A percentile compares a stretch with the other conserved stretches of the same genome.
phyloP scores from a whole-genome alignment of 2,888 invertebrate genomes.

The Pseudolycoriella hygida region DNA sequence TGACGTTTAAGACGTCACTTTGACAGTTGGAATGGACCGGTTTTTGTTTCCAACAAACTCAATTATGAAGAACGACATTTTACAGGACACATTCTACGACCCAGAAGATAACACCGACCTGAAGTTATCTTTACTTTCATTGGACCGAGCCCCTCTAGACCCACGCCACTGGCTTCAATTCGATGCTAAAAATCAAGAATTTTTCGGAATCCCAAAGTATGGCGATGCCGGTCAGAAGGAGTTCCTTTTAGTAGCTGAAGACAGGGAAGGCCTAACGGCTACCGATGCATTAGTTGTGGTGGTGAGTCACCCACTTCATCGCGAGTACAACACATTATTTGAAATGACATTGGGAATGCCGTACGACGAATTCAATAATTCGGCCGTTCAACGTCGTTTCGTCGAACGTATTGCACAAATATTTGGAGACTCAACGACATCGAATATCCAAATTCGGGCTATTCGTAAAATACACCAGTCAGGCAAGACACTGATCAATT shows the following conservation, averaged over 20 bases:
- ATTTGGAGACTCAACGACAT: constrained; percentile 57
- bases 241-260: constrained; percentile 63
- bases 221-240: constrained; percentile 55
- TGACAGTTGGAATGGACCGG: too few relatives aligned
- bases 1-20: too few relatives aligned
- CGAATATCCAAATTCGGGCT: constrained; percentile 54
- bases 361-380: constrained; percentile 48
- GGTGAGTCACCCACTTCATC: constrained; percentile 44
- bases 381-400: constrained; percentile 61
- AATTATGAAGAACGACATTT: constrained; percentile 8
- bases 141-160: constrained; percentile 48
- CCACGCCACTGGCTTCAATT: constrained; percentile 73
- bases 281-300: constrained; percentile 64
- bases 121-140: constrained; percentile 52
- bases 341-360: constrained; percentile 58
- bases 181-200: constrained; percentile 72
- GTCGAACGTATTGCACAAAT: constrained; percentile 61
- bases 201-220: constrained; percentile 66
- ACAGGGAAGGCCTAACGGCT: constrained; percentile 53
- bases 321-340: constrained; percentile 58
- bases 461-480: constrained; percentile 29
- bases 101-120: constrained; percentile 68
- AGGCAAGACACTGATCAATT: constrained; percentile 52
- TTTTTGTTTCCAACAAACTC: too few relatives aligned
- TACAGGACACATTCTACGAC: constrained; percentile 75